Evolutionary conservation across 2,797 vertebrate genomes (phyloP), one percentile per base, ranked within the genome.

Genomic region (Enteromius radiatus): DNA sequence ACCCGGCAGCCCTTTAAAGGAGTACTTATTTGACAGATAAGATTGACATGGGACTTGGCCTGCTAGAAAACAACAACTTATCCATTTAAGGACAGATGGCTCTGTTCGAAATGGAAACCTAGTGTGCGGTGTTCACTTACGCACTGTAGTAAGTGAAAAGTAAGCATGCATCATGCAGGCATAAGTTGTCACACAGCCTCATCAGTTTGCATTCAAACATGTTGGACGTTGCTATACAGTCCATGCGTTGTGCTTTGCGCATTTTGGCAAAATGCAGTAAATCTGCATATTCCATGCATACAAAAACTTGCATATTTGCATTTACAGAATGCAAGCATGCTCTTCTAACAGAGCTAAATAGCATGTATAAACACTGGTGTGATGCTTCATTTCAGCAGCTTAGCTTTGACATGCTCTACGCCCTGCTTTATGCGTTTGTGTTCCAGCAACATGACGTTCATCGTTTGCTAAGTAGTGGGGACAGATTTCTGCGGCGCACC

Each of bases 381-480:
- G 56, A 76, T 78, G 70, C 67, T 21, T 33, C 33, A 75, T 76
- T 86, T 85, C 38, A 65, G 36, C 69, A 47, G 36, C 61, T 84
- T 67, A 41, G 76, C 19, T 9, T 28, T 36, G 54, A 19, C 71
- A 83, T 81, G 71, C 79, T 76, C 79, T 78, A 78, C 69, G 19
- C 83, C 61, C 49, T 63, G 67, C 80, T 76, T 81, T 86, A 77
- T 76, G 61, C 74, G 68, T 33, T 49, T 63, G 33, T 67, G 65
- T 41, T 76, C 71, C 19, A 67, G 79, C 52, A 78, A 86, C 83
- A 83, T 86, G 84, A 84, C 89, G 76, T 85, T 90, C 79, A 89
- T 89, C 85, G 84, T 88, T 86, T 86, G 76, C 87, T 88, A 88
- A 91, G 85, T 87, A 86, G 87, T 69, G 81, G 86, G 86, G 88